Percentiles rank a stretch among this genome's conserved stretches.
Evolutionary conservation across 1,140 invertebrate genomes (phyloP).

Genomic region (Carposina sasakii): DNA sequence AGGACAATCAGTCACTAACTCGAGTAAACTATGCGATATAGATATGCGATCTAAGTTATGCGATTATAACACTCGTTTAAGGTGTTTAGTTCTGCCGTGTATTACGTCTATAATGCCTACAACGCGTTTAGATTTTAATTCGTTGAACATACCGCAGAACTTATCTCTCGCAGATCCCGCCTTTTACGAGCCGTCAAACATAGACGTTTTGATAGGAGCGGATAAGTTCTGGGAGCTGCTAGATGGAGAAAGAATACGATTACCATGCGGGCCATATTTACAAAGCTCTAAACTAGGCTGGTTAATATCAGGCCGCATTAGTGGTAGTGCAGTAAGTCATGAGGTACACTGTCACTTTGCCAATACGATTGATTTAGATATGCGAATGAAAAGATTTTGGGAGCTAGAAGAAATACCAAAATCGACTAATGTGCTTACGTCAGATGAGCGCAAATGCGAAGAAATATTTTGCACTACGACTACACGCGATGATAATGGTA

Average conservation of each 20-base stretch:
- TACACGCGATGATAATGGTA: neutral
- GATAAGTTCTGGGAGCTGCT: conserved; percentile 23
- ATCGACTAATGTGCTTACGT: neutral
- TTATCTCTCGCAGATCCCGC: too few relatives aligned
- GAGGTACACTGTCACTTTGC: conserved; percentile 5
- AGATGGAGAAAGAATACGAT: conserved; percentile 5
- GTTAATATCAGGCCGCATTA: conserved; percentile 15
- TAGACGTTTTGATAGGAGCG: conserved; percentile 20
- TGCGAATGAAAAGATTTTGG: conserved; percentile 6
- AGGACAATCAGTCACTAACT: too few relatives aligned
- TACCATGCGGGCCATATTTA: conserved; percentile 20
- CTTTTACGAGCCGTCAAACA: too few relatives aligned
- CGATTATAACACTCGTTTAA: too few relatives aligned
- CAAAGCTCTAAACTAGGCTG: conserved; percentile 21
- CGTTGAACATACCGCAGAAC: too few relatives aligned
- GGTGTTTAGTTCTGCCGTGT: too few relatives aligned
- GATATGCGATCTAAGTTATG: too few relatives aligned
- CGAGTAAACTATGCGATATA: too few relatives aligned
- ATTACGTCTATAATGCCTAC: too few relatives aligned
- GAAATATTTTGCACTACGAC: neutral
- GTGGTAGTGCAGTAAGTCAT: neutral
- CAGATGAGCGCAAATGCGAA: neutral
- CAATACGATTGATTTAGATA: neutral
- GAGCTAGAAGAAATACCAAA: conserved; percentile 3
- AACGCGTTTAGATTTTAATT: too few relatives aligned